These are phyloP conservation scores for Dysmachus trigonus DNA, from an alignment of 2,888 invertebrate genomes.

Conservation along the genomic window DNA sequence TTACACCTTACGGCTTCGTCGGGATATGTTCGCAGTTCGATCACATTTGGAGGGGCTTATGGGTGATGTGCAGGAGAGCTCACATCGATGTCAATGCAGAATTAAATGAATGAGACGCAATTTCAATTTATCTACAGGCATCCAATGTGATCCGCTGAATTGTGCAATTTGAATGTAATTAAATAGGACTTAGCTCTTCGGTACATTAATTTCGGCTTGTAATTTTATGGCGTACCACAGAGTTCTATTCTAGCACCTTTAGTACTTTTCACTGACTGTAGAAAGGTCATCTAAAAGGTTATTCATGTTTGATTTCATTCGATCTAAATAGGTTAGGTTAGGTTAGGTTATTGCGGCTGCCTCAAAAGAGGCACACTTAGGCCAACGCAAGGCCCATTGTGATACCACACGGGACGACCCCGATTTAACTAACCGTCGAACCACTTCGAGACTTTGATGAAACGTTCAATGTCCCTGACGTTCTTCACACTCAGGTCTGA, in stretches of 20 bases:
- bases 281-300: too few species aligned
- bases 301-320: neutral
- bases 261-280: neutral
- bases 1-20: neutral
- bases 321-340: too few species aligned
- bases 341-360: too few species aligned
- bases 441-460: too few species aligned
- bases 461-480: too few species aligned
- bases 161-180: neutral
- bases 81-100: neutral
- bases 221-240: neutral
- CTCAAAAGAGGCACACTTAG: too few species aligned
- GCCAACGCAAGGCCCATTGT: too few species aligned
- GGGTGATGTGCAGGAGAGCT: too few species aligned
- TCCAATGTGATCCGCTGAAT: neutral
- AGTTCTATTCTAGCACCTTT: neutral
- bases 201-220: neutral
- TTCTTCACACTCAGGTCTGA: too few species aligned
- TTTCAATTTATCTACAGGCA: neutral
- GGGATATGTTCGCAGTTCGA: neutral
- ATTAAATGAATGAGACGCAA: neutral
- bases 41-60: neutral
- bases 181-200: neutral
- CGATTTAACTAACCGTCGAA: too few species aligned
- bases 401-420: too few species aligned